Percentiles rank a stretch among this genome's conserved stretches.
These are phyloP conservation scores for Triops longicaudatus DNA, from an alignment of 1,140 invertebrate species.

Conservation along the genomic window DNA sequence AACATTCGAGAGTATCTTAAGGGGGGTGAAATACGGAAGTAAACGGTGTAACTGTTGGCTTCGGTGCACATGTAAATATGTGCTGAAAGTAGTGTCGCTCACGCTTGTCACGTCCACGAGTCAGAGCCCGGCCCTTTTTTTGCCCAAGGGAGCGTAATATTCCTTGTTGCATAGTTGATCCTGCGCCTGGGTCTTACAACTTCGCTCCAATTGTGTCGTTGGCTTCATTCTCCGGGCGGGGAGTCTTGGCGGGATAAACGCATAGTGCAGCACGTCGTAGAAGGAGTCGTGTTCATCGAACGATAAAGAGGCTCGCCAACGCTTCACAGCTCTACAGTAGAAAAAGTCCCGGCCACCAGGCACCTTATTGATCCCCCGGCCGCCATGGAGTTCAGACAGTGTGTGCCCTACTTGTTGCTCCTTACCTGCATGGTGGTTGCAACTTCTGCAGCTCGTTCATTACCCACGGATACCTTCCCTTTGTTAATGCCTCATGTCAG, in stretches of 20 bases:
- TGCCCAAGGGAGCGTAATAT: neutral
- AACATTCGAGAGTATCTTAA: too few relatives aligned
- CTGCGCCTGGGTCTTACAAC: neutral
- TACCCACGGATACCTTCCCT: conserved; percentile 45
- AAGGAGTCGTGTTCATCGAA: neutral
- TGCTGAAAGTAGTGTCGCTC: too few relatives aligned
- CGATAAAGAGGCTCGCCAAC: neutral
- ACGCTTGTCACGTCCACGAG: too few relatives aligned
- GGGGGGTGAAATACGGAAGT: too few relatives aligned
- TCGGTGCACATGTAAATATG: too few relatives aligned
- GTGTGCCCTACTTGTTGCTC: conserved; percentile 3
- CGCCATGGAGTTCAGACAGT: neutral
- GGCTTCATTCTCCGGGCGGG: neutral
- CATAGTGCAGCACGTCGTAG: neutral
- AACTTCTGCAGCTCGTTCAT: neutral
- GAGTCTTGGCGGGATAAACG: neutral
- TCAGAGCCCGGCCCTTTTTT: too few relatives aligned
- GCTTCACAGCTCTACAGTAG: neutral
- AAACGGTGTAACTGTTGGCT: too few relatives aligned
- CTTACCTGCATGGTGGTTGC: neutral
- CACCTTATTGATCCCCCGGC: neutral
- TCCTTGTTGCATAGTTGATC: neutral
- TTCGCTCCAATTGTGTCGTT: neutral
- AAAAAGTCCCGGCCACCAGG: neutral
- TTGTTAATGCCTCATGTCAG: conserved; percentile 62